Base-by-base conservation (phyloP, 2,113 vertebrate species). In the Phalacrocorax pelagicus region DNA sequence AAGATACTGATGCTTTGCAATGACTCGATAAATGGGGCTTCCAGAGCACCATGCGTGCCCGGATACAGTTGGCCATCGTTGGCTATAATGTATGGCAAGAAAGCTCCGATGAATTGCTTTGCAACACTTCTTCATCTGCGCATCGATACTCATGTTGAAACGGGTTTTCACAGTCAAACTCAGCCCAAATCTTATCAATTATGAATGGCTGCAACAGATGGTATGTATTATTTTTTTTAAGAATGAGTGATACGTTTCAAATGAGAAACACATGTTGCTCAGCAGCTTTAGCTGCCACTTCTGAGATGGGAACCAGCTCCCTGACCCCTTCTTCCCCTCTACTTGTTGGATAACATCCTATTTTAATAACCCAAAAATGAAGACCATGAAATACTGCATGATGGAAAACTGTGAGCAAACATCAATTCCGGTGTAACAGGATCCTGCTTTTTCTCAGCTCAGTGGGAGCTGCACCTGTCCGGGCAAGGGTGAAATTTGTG, bases 201-300 rank as follows among this genome's bases (percentile, higher is more conserved):
- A 91, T 86, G 62, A 96, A 94, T 95, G 75, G 93, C 71, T 96
- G 30, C 36, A 86, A 79, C 92, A 97, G 92, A 93, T 96, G 92
- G 73, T 85, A 47, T 51, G 21, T 86, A n/a, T 90, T 96, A 81
- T 18, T 93, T 51, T 66, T 96, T 97, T 93, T 96, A 97, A 87
- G 82, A 88, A 84, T 91, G 86, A 97, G 86, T 95, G 94, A 95
- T 97, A 94, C 2, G 5, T 96, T 96, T 97, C 81, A 96, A 96
- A 97, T 84, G 69, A 95, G 82, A 95, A 96, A 89, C 93, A 96
- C 90, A 91, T 96, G 90, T 86, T 94, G 81, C 74, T 92, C 61
- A 92, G 72, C 86, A 91, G 86, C 81, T 95, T 96, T 90, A 95
- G 71, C 78, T 97, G 78, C 88, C 86, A 81, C 78, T 91, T 95